Conservation (phyloP, 2,797 vertebrate genomes). For the Enteromius treurensis region DNA sequence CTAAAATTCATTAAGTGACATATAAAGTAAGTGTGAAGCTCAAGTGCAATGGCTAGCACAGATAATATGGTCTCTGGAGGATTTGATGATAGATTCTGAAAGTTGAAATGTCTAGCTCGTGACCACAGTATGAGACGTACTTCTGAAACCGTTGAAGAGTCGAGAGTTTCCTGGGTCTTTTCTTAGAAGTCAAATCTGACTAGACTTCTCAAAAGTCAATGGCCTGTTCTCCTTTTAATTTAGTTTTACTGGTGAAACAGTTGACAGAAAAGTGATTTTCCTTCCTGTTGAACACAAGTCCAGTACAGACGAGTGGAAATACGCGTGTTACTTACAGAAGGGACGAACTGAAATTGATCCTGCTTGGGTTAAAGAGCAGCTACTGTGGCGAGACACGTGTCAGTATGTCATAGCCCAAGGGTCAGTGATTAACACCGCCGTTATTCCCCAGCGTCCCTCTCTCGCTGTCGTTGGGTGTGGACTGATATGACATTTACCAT, state of each 20-base stretch:
- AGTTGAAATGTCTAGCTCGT: slow-evolving; percentile 1
- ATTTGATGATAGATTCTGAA: neutral
- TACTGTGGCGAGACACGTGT: slow-evolving; percentile 23
- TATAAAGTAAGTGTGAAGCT: neutral
- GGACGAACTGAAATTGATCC: neutral
- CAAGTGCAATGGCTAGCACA: neutral
- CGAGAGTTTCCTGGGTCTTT: slow-evolving; percentile 5
- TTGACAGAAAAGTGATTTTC: neutral
- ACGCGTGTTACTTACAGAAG: neutral
- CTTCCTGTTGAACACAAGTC: slow-evolving; percentile 2
- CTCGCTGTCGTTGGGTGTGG: slow-evolving; percentile 25
- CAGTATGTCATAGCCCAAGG: slow-evolving; percentile 48
- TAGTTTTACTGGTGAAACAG: neutral
- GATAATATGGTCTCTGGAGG: neutral
- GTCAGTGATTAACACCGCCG: slow-evolving; percentile 33
- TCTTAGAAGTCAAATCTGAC: slow-evolving; percentile 7
- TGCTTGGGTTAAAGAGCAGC: slow-evolving; percentile 30
- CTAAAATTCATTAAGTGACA: neutral
- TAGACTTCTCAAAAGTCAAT: neutral
- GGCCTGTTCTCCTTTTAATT: slow-evolving; percentile 6
- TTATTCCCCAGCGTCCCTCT: neutral
- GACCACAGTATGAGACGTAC: neutral
- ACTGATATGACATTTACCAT: slow-evolving; percentile 18
- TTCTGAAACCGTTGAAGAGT: neutral
- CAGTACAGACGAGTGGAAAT: neutral